These are phyloP conservation scores for Vanessa atalanta DNA, from an alignment of 1,140 invertebrate genomes.

Conservation along the genomic window DNA sequence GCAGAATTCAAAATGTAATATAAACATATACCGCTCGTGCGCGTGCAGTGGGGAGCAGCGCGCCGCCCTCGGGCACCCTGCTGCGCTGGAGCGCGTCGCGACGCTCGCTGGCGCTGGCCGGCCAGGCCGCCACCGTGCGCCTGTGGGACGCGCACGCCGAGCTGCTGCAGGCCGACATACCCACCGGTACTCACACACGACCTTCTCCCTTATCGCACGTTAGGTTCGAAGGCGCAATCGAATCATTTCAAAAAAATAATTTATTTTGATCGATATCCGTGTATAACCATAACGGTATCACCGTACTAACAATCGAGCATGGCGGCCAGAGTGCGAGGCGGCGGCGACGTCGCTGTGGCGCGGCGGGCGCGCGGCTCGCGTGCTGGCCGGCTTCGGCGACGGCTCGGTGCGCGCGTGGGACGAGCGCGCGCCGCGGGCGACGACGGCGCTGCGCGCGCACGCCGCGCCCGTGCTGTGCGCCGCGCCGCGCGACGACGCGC, in stretches of 20 bases:
- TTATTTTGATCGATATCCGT: no score
- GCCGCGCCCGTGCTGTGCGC: conserved; percentile 61
- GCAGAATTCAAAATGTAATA: background rate
- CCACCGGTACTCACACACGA: conserved; percentile 81
- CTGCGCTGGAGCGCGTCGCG: conserved; percentile 84
- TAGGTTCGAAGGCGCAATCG: no score
- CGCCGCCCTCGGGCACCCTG: conserved; percentile 54
- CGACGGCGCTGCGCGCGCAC: conserved; percentile 42
- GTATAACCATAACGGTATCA: no score
- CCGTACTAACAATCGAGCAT: background rate
- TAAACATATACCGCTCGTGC: background rate
- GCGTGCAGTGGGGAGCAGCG: conserved; percentile 26
- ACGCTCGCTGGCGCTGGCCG: conserved; percentile 87
- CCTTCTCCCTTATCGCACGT: no score
- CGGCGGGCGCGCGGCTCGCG: conserved; percentile 40
- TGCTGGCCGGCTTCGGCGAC: conserved; percentile 78
- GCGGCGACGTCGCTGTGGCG: conserved; percentile 32
- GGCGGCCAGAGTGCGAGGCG: conserved; percentile 14
- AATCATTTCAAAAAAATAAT: no score
- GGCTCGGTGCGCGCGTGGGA: conserved; percentile 80
- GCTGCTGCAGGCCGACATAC: conserved; percentile 88
- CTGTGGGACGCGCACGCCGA: conserved; percentile 95
- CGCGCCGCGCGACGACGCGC: conserved; percentile 48
- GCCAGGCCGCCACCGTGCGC: conserved; percentile 83
- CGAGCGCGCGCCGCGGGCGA: conserved; percentile 46